Conservation (phyloP, 2,113 vertebrate genomes). For the Mastomys natalensis region DNA sequence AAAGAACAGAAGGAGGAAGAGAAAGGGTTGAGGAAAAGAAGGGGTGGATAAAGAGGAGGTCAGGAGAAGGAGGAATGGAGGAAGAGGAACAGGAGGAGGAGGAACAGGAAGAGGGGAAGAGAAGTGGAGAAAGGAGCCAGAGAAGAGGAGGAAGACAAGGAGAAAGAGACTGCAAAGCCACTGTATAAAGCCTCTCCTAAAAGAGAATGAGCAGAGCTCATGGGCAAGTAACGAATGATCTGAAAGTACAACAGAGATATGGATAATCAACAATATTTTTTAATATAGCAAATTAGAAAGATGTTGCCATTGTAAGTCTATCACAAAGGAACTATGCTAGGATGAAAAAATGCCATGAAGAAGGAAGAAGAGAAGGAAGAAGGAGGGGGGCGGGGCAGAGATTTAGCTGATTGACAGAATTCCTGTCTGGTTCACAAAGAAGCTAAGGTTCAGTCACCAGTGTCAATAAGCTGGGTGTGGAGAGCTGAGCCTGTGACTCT, state of each 20-base stretch:
- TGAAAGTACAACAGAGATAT: neutral
- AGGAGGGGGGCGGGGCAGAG: neutral
- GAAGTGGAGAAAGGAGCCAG: neutral
- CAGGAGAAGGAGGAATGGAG: neutral
- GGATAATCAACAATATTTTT: neutral
- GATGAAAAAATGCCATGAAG: neutral
- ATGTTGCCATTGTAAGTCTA: neutral
- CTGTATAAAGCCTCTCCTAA: neutral
- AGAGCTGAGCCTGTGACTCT: neutral
- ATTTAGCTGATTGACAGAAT: neutral
- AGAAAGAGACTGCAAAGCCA: neutral
- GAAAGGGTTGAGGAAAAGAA: neutral
- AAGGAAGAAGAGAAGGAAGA: neutral
- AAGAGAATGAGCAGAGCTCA: slow-evolving; percentile 30
- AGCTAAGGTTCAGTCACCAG: too few relatives aligned
- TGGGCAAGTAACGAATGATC: neutral
- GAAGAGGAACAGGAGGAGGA: neutral
- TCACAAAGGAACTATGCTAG: neutral
- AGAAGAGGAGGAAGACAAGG: neutral
- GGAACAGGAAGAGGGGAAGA: neutral
- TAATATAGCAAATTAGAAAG: neutral
- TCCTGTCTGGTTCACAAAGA: neutral
- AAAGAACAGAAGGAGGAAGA: neutral
- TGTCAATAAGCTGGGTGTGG: neutral
- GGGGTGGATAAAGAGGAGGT: neutral